phyloP scores from a whole-genome alignment of 2,113 vertebrate genomes.

The Microcebus ravelobensis region DNA sequence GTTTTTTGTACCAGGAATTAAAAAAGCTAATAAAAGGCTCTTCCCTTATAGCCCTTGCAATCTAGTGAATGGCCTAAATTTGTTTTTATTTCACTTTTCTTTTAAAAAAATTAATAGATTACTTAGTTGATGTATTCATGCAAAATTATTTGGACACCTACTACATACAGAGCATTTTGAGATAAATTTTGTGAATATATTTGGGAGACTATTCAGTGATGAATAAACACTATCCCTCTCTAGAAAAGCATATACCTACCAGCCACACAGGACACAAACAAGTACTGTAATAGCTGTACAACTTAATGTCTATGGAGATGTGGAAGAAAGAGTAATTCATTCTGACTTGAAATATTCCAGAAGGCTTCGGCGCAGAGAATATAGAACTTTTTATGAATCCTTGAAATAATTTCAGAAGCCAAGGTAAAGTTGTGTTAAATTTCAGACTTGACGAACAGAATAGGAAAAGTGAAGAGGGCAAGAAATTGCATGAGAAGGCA shows the following conservation, averaged over 20 bases:
- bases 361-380: not conserved
- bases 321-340: not conserved
- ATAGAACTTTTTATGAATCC: not conserved
- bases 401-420: not conserved
- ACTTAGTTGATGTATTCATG: not conserved
- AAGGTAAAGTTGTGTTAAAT: not conserved
- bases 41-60: not conserved
- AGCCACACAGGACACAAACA: not conserved
- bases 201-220: not conserved
- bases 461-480: not conserved
- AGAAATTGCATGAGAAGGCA: not conserved
- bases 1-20: not conserved
- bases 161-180: not conserved
- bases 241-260: not conserved
- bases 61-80: not conserved
- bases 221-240: not conserved
- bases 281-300: not conserved
- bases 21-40: not conserved
- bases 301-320: not conserved
- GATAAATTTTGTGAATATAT: not conserved
- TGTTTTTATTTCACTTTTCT: slow-evolving; percentile 12
- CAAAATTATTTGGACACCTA: not conserved
- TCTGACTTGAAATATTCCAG: not conserved
- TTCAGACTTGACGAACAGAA: not conserved
- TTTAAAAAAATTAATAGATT: slow-evolving; percentile 25